These are phyloP conservation scores for Pelochelys cantorii DNA, from an alignment of 2,797 vertebrate genomes.

Conservation along the genomic window DNA sequence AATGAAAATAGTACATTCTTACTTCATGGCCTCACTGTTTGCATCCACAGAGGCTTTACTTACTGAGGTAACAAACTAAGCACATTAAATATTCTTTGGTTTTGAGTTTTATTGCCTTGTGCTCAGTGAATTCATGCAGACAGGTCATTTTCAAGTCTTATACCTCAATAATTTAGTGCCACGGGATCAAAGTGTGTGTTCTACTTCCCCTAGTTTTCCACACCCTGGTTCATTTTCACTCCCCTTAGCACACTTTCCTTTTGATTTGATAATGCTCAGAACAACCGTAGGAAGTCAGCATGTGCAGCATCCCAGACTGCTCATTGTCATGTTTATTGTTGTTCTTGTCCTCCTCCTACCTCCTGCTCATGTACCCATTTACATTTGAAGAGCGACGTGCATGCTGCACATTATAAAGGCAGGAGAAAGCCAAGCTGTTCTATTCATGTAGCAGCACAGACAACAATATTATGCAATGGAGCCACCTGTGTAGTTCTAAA, in stretches of 20 bases:
- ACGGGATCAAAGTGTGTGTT: conserved; percentile 55
- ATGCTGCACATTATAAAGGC: neutral
- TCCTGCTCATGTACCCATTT: conserved; percentile 10
- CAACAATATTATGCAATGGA: neutral
- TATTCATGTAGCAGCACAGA: neutral
- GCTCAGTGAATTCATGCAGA: conserved; percentile 42
- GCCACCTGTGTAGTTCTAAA: neutral
- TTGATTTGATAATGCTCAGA: conserved; percentile 47
- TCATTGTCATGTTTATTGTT: conserved; percentile 43
- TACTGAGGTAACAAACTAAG: neutral
- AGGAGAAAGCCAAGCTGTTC: neutral
- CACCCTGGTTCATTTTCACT: conserved; percentile 52
- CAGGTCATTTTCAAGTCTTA: conserved; percentile 40
- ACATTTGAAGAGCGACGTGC: neutral
- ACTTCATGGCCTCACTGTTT: conserved; percentile 9
- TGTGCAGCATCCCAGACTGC: conserved; percentile 38
- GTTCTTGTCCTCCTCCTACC: neutral
- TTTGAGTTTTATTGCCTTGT: neutral
- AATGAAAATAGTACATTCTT: neutral
- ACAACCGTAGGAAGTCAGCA: conserved; percentile 35
- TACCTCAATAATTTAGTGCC: conserved; percentile 66
- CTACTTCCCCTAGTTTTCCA: conserved; percentile 4
- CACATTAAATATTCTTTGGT: conserved; percentile 27
- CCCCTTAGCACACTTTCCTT: conserved; percentile 41
- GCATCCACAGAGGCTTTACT: neutral